Conservation (phyloP, 2,888 invertebrate species). For the Calephelis perditalis region DNA sequence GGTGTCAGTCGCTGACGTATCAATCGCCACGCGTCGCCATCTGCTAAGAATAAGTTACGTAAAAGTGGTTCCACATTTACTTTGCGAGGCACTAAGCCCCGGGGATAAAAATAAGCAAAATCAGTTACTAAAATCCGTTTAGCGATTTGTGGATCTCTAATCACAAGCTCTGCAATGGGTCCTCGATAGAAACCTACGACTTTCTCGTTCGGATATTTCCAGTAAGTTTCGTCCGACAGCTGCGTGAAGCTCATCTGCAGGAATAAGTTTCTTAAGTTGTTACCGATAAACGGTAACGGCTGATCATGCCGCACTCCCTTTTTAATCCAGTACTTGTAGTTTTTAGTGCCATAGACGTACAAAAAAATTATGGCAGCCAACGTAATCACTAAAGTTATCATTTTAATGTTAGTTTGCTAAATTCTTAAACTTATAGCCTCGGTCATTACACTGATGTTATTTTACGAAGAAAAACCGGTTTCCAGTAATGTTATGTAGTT, state of each 20-base stretch:
- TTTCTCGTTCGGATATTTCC: slow-evolving; percentile 38
- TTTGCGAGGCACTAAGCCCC: slow-evolving; percentile 41
- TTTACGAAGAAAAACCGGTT: background rate
- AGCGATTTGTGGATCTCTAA: slow-evolving; percentile 49
- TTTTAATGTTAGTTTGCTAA: slow-evolving; percentile 4
- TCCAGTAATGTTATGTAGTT: too few relatives aligned
- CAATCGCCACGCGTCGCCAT: slow-evolving; percentile 52
- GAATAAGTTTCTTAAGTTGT: slow-evolving; percentile 40
- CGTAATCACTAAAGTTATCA: slow-evolving; percentile 24
- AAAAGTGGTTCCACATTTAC: slow-evolving; percentile 44
- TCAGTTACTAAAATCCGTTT: slow-evolving; percentile 47
- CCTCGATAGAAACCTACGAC: slow-evolving; percentile 49
- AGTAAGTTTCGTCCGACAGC: slow-evolving; percentile 33
- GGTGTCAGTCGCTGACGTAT: slow-evolving; percentile 53
- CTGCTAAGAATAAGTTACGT: slow-evolving; percentile 49
- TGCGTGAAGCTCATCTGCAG: slow-evolving; percentile 41
- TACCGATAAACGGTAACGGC: slow-evolving; percentile 48
- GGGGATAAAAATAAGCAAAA: slow-evolving; percentile 45
- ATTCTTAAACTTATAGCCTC: too few relatives aligned
- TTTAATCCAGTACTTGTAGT: slow-evolving; percentile 44
- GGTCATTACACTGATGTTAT: background rate
- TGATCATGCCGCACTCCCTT: slow-evolving; percentile 46
- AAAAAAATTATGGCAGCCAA: slow-evolving; percentile 33
- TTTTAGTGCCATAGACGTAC: slow-evolving; percentile 43
- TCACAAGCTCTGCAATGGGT: slow-evolving; percentile 41